Conservation (phyloP, 2,113 vertebrate species). For the Ovibos moschatus region DNA sequence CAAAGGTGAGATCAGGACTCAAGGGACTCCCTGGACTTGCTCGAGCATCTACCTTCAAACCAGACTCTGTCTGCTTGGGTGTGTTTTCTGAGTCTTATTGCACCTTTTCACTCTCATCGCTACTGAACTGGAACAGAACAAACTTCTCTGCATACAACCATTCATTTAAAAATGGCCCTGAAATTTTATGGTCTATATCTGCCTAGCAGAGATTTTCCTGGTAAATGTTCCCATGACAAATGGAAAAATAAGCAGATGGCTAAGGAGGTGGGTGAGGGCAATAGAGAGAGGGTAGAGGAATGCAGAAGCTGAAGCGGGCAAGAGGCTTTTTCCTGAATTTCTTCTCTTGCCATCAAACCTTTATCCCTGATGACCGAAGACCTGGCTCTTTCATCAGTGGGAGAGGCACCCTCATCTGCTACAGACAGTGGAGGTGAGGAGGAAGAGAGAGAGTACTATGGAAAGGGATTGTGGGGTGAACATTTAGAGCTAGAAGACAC, state of each 20-base stretch:
- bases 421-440: background rate
- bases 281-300: background rate
- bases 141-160: background rate
- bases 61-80: background rate
- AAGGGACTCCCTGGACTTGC: too few species aligned
- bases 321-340: background rate
- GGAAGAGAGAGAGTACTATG: too few species aligned
- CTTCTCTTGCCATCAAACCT: background rate
- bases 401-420: background rate
- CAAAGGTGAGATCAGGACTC: too few species aligned
- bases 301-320: background rate
- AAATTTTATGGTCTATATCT: background rate
- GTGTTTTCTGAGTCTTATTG: background rate
- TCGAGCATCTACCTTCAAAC: too few species aligned
- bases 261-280: too few species aligned
- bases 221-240: background rate
- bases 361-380: background rate
- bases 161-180: background rate
- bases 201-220: background rate
- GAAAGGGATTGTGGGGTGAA: background rate
- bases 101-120: background rate
- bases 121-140: background rate
- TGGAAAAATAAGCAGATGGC: background rate
- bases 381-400: background rate
- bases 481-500: background rate